Base-by-base conservation (phyloP, 2,797 vertebrate genomes). In the Arrhamphus sclerolepis region DNA sequence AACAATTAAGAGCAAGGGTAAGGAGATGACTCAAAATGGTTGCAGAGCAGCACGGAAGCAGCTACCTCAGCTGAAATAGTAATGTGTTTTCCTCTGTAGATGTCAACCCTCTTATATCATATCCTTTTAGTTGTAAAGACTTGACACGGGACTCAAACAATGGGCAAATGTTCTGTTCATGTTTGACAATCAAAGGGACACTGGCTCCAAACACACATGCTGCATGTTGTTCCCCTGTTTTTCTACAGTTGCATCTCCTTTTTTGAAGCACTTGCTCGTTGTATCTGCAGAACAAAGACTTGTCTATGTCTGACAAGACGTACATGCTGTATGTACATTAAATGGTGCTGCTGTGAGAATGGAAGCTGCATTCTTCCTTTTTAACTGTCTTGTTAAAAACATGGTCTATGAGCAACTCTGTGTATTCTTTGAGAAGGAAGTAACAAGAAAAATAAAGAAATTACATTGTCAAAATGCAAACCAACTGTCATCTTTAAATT, bases 1-100 rank as follows among this genome's bases (percentile, higher is more conserved):
- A 89, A 89, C 63, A 90, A 90, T 89, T 91, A 89, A 90, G 80
- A 58, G 63, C 63, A 19, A 71, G 71, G 66, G 76, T 60, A 38
- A 31, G 53, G 66, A 67, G 70, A 81, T 65, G 73, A 80, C 34
- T 77, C 66, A 7, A 56, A 83, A 82, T 66, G 70, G 70, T 70
- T 54, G 62, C 54, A 52, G 62, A 75, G 78, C 72, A 42, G 75
- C 86, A 88, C 76, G 78, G 75, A 85, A 87, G 81, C 58, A 56
- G 73, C 71, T 31, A 55, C 11, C 5, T 46, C 60, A 44, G 66
- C 74, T 89, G 81, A 89, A 91, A 89, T 87, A 84, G 69, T 86
- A 84, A 89, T 88, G 85, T 52, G 79, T 70, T 75, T 78, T 68
- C 68, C 84, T 66, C 64, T 80, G 77, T 77, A 75, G 75, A 83